Conservation (phyloP, 1,140 invertebrate species). For the Monomorium pharaonis region DNA sequence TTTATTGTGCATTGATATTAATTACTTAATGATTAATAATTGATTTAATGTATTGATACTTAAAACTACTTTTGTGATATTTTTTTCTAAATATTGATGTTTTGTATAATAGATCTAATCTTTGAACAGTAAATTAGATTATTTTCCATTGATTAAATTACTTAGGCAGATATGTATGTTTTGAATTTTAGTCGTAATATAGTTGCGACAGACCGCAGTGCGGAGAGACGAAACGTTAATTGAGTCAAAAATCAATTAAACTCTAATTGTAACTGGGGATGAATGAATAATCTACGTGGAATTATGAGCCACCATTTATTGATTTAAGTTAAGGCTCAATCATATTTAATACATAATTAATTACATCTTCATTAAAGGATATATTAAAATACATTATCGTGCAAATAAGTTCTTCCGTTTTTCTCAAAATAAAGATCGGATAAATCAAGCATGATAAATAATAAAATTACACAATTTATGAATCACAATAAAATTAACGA, state of each 20-base stretch:
- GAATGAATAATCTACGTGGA: constrained; percentile 37
- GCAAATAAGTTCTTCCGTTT: background rate
- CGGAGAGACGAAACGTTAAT: constrained; percentile 28
- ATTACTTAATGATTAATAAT: background rate
- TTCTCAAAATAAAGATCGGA: background rate
- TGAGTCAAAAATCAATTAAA: constrained; percentile 49
- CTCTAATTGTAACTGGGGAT: background rate
- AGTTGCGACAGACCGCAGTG: background rate
- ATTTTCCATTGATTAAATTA: background rate
- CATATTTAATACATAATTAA: background rate
- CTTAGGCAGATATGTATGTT: background rate
- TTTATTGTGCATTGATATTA: background rate
- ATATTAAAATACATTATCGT: background rate
- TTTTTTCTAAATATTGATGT: background rate
- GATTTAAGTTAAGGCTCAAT: background rate
- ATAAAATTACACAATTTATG: background rate
- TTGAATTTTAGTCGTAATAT: background rate
- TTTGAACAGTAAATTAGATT: background rate
- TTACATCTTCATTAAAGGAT: background rate
- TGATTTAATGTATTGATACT: background rate
- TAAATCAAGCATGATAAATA: background rate
- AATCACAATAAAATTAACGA: background rate
- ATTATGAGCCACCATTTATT: constrained; percentile 15
- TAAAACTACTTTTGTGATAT: background rate
- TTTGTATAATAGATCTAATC: background rate